Evolutionary conservation across 2,113 vertebrate species (phyloP), one percentile per base, ranked within the genome.

Genomic region (Zosterops pallidus): DNA sequence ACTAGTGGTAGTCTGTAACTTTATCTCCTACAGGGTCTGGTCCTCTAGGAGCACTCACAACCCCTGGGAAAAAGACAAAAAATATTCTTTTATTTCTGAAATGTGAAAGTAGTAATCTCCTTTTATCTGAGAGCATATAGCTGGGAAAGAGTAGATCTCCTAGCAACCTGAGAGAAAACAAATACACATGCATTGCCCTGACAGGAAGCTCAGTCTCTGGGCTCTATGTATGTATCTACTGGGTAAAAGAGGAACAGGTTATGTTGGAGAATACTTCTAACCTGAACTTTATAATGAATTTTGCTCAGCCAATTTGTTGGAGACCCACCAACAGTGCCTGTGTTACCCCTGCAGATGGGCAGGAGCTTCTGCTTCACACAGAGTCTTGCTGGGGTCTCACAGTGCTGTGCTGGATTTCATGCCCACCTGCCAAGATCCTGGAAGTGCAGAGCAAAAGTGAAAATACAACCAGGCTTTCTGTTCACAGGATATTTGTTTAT

Each of bases 331-430:
- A 15, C 8, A 11, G 10, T 67, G 37, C 31, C 44, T 53, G 13
- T 69, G 60, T 53, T 47, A 33, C 9, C 31, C 20, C 28, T 70
- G 53, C 33, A 90, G 60, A 42, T 1, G 8, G 22, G 47, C 4
- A 9, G 52, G 49, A 52, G 20, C 39, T 63, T 8, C 33, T 77
- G 13, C 46, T 57, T 57, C 3, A 0, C 49, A n/a, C 3, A 0
- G 14, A n/a, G 16, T 71, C 35, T 67, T n/a, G n/a, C 24, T 0
- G 1, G 26, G 14, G 18, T 90, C 47, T 31, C 3, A 0, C 2
- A 2, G 53, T 76, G 14, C 64, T 29, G 17, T 0, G 0, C 49
- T 6, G 2, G 5, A 4, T 67, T 88, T 88, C 79, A 22, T n/a
- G 64, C 10, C 9, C 68, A 50, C n/a, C 31, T 82, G 65, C 39